Evolutionary conservation across 2,797 vertebrate species (phyloP).

Genomic region (Acipenser transmontanus): DNA sequence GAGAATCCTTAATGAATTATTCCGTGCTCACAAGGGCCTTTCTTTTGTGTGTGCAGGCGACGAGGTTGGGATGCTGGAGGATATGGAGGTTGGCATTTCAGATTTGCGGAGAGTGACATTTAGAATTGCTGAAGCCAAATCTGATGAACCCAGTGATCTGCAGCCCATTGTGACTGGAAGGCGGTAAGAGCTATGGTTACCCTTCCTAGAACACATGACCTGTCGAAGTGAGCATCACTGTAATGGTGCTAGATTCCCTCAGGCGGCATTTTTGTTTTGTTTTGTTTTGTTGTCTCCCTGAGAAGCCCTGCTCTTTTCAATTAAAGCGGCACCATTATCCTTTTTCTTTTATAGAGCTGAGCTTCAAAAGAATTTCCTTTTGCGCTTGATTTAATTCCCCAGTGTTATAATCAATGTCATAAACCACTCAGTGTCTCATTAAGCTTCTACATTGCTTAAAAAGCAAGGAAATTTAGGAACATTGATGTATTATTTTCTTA

Average conservation of each 20-base stretch:
- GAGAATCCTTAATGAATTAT: no score
- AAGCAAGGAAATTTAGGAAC: no score
- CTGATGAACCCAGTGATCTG: slow-evolving; percentile 67
- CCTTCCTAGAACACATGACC: background rate
- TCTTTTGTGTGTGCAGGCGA: slow-evolving; percentile 63
- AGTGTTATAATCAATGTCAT: no score
- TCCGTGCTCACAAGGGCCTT: no score
- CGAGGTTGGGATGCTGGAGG: slow-evolving; percentile 95
- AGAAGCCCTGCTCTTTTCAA: background rate
- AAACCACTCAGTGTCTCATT: no score
- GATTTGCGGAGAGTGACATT: slow-evolving; percentile 86
- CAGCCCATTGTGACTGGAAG: slow-evolving; percentile 83
- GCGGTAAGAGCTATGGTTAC: slow-evolving; percentile 66
- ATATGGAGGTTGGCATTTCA: slow-evolving; percentile 90
- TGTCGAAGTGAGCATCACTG: background rate
- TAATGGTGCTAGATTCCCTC: background rate
- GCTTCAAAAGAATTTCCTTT: no score
- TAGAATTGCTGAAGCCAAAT: slow-evolving; percentile 84
- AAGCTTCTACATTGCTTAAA: no score
- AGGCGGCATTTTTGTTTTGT: background rate
- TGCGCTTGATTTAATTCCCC: no score
- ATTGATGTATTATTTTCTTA: no score
- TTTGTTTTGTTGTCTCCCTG: background rate
- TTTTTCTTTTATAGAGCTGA: no score
- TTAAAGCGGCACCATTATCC: background rate